phyloP scores from a whole-genome alignment of 2,888 invertebrate genomes.

The Nymphalis urticae region DNA sequence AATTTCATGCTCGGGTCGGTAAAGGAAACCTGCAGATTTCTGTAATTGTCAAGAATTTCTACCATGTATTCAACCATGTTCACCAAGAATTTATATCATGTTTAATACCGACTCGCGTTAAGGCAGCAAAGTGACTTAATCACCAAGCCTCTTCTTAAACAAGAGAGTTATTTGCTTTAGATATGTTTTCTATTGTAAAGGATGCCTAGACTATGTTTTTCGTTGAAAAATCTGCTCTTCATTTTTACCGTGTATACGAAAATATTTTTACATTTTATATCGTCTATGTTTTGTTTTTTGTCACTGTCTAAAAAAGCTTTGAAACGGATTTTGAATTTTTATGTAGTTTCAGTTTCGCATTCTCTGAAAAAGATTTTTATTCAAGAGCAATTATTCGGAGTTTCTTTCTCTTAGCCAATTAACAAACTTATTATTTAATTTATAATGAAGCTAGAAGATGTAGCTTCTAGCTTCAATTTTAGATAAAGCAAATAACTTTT shows the following conservation, averaged over 20 bases:
- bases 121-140: too few relatives aligned
- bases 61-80: too few relatives aligned
- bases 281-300: not conserved
- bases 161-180: too few relatives aligned
- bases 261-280: slow-evolving; percentile 1
- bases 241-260: not conserved
- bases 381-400: not conserved
- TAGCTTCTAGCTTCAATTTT: too few relatives aligned
- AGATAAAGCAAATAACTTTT: too few relatives aligned
- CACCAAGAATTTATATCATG: too few relatives aligned
- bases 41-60: too few relatives aligned
- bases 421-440: not conserved
- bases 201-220: not conserved
- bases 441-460: too few relatives aligned
- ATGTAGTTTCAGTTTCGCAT: not conserved
- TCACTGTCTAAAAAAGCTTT: slow-evolving; percentile 1
- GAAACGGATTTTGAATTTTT: slow-evolving; percentile 4
- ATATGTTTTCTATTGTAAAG: not conserved
- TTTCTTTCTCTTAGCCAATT: not conserved
- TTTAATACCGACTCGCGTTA: too few relatives aligned
- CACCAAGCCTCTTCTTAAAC: too few relatives aligned
- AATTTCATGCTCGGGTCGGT: too few relatives aligned
- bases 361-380: not conserved
- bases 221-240: not conserved
- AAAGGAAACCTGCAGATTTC: too few relatives aligned